These are phyloP conservation scores for Argentina silus DNA, from an alignment of 2,797 vertebrate species.

Conservation along the genomic window DNA sequence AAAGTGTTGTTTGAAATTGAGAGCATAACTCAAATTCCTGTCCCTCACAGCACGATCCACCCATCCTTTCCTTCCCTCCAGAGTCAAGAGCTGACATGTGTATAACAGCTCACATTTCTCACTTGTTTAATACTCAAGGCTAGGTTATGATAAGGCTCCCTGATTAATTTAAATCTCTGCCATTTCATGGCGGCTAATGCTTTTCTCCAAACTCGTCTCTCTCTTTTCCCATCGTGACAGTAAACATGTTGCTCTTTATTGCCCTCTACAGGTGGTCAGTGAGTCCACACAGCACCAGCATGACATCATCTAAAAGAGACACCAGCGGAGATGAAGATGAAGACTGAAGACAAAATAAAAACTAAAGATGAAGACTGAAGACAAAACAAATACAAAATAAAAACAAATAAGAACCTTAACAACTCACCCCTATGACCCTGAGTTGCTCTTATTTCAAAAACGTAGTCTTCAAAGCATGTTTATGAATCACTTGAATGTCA, in stretches of 20 bases:
- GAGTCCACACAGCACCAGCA: constrained; percentile 93
- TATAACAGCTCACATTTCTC: too few relatives aligned
- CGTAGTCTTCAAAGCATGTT: neutral
- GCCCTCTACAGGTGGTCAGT: constrained; percentile 83
- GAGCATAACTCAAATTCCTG: neutral
- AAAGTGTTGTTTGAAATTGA: neutral
- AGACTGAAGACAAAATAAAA: constrained; percentile 2
- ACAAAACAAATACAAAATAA: constrained; percentile 12
- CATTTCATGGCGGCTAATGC: too few relatives aligned
- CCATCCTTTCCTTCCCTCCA: neutral
- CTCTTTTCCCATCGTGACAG: neutral
- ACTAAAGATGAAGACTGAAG: constrained; percentile 14
- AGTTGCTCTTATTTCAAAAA: constrained; percentile 8
- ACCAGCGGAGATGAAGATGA: constrained; percentile 1
- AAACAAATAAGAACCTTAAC: constrained; percentile 22
- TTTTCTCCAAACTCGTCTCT: too few relatives aligned
- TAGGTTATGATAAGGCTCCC: neutral
- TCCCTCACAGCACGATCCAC: neutral
- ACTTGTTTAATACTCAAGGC: neutral
- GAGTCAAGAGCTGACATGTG: neutral
- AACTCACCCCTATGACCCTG: constrained; percentile 12
- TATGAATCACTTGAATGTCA: neutral
- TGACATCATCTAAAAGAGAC: constrained; percentile 82
- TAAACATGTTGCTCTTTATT: neutral
- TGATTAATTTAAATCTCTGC: too few relatives aligned